Base-by-base conservation (phyloP, 2,888 invertebrate species). In the Rotaria macrura region DNA sequence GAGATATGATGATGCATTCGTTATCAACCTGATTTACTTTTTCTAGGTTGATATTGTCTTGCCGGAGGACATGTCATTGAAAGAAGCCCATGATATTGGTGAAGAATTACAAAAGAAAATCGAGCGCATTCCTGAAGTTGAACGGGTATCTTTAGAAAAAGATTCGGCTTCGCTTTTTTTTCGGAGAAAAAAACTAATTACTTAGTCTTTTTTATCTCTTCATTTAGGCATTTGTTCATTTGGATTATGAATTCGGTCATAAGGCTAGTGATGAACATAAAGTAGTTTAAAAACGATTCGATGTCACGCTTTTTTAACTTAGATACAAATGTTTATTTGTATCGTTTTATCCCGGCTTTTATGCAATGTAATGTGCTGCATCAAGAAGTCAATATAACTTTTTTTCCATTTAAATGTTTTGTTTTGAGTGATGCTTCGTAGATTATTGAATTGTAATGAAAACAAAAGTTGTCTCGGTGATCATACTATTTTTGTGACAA, bases 31-130 rank as follows among this genome's bases (percentile, higher is more conserved):
- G 29, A 12, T 29, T 17, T 65, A 10, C 17, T 87, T 54, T 52
- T 34, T 52, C 20, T 5, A 84, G 54, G 90, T 84, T 3, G 84
- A 91, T 88, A 90, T 92, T 87, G 91, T 92, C 2, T 88, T 92
- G 84, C 91, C 91, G 43, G 89, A 90, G 86, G 88, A 90, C 84
- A 91, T 92, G 91, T 88, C 89, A 2, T 88, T 92, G 49, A 88
- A 88, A 25, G 89, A 90, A 87, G 90, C 92, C 0, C 92, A 92
- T 87, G 91, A 92, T 88, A 91, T 92, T 85, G 90, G 90, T 6
- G 92, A 92, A 88, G 88, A 90, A 2, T 89, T 92, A 57, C 92
- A 92, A 88, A 90, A 90, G 87, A 91, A 91, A 88, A 89, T 92
- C 79, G 92, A 92, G 88, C 88, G 89, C 20, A 87, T 92, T 84